phyloP scores from a whole-genome alignment of 2,113 vertebrate genomes.

The Alligator mississippiensis region DNA sequence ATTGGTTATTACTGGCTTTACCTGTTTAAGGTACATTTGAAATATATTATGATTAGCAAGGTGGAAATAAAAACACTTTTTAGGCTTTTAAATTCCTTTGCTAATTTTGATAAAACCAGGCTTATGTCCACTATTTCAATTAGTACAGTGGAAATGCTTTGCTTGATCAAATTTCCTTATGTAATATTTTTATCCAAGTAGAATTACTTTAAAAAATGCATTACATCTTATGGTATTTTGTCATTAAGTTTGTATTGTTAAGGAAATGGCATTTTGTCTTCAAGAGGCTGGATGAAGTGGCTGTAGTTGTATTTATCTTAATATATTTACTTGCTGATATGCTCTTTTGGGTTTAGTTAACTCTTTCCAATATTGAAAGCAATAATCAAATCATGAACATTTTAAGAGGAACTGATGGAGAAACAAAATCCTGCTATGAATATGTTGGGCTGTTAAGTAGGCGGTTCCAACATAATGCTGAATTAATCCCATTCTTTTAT shows the following conservation, averaged over 20 bases:
- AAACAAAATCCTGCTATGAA: not conserved
- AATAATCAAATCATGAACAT: constrained; percentile 42
- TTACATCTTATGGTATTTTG: constrained; percentile 31
- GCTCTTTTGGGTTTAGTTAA: constrained; percentile 62
- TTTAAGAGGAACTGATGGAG: not conserved
- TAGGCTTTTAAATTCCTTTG: constrained; percentile 7
- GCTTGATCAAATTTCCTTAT: not conserved
- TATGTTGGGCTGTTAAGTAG: not conserved
- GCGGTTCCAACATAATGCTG: not conserved
- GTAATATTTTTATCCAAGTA: constrained; percentile 29
- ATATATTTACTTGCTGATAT: not conserved
- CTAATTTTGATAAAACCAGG: constrained; percentile 29
- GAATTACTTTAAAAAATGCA: constrained; percentile 57
- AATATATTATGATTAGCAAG: not conserved
- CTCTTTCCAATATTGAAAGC: constrained; percentile 58
- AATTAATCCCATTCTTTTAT: not conserved
- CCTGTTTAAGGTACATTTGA: not conserved
- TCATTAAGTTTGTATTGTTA: constrained; percentile 63
- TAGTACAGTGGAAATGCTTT: not conserved
- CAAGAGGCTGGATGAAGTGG: constrained; percentile 37
- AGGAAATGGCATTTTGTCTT: constrained; percentile 61
- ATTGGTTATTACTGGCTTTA: not conserved
- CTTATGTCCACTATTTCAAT: constrained; percentile 30
- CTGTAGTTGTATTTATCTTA: constrained; percentile 6
- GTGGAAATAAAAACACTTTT: not conserved